Evolutionary conservation across 1,140 invertebrate genomes (phyloP).

Genomic region (Macrotrachela quadricornifera): DNA sequence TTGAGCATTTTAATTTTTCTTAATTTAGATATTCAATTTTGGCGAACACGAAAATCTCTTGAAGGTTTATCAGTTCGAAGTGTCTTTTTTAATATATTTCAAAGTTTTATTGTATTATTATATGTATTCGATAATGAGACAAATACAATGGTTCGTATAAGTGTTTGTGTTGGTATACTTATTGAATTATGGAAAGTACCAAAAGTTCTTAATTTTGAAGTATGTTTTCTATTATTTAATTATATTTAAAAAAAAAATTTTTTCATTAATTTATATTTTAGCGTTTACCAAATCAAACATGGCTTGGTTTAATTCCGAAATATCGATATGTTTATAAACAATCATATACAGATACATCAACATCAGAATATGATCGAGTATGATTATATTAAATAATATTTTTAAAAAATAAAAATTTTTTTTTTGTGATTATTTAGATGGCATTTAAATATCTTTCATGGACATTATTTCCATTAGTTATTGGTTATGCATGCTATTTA

Average conservation of each 20-base stretch:
- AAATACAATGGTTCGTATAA: conserved; percentile 76
- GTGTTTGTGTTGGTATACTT: conserved; percentile 56
- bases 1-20: conserved; percentile 8
- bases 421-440: conserved; percentile 32
- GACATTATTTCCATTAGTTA: conserved; percentile 72
- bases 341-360: conserved; percentile 1
- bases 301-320: background rate
- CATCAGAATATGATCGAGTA: conserved; percentile 3
- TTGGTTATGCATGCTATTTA: conserved; percentile 79
- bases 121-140: conserved; percentile 97
- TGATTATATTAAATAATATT: background rate
- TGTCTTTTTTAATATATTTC: conserved; percentile 97
- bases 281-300: background rate
- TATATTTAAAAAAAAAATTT: no score
- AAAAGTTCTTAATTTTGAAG: conserved; percentile 42
- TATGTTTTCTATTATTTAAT: background rate
- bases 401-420: no score
- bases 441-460: conserved; percentile 88
- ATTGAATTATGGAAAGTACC: conserved; percentile 99
- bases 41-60: conserved; percentile 85
- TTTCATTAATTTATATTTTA: no score
- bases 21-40: conserved; percentile 82
- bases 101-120: conserved; percentile 72
- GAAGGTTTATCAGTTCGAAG: conserved; percentile 90
- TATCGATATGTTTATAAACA: background rate